Percentiles rank a stretch among this genome's conserved stretches.
Evolutionary conservation across 2,797 vertebrate species (phyloP).

Genomic region (Aulostomus chinensis): DNA sequence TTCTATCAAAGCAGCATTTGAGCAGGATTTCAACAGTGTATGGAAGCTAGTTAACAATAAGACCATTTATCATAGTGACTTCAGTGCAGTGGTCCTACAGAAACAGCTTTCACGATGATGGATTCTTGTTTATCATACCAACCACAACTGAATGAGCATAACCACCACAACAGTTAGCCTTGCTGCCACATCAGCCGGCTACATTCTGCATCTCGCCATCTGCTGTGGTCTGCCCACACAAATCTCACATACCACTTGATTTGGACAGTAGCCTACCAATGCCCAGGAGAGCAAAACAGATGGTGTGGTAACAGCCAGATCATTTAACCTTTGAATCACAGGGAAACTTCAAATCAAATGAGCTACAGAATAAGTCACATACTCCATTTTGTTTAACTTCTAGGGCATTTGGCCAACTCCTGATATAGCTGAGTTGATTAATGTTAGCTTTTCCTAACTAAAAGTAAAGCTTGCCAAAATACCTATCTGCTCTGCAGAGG

Average conservation of each 20-base stretch:
- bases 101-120: too few relatives aligned
- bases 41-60: slow-evolving; percentile 1
- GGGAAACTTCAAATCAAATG: slow-evolving; percentile 25
- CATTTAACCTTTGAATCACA: slow-evolving; percentile 45
- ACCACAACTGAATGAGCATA: neutral
- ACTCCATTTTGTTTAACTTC: neutral
- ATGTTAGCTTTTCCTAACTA: too few relatives aligned
- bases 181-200: slow-evolving; percentile 43
- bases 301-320: slow-evolving; percentile 48
- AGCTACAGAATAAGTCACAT: slow-evolving; percentile 12
- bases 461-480: too few relatives aligned
- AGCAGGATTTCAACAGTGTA: neutral
- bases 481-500: too few relatives aligned
- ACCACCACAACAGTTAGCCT: slow-evolving; percentile 17
- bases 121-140: too few relatives aligned
- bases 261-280: slow-evolving; percentile 61
- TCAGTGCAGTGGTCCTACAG: too few relatives aligned
- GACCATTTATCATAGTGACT: too few relatives aligned
- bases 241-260: slow-evolving; percentile 49
- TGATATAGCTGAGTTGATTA: too few relatives aligned
- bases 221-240: slow-evolving; percentile 62
- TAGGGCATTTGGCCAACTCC: too few relatives aligned
- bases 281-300: slow-evolving; percentile 66
- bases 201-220: slow-evolving; percentile 63
- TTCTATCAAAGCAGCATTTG: neutral